A percentile compares a stretch with the other conserved stretches of the same genome.
These are phyloP conservation scores for Lycocorax pyrrhopterus DNA, from an alignment of 2,113 vertebrate genomes.

Conservation along the genomic window DNA sequence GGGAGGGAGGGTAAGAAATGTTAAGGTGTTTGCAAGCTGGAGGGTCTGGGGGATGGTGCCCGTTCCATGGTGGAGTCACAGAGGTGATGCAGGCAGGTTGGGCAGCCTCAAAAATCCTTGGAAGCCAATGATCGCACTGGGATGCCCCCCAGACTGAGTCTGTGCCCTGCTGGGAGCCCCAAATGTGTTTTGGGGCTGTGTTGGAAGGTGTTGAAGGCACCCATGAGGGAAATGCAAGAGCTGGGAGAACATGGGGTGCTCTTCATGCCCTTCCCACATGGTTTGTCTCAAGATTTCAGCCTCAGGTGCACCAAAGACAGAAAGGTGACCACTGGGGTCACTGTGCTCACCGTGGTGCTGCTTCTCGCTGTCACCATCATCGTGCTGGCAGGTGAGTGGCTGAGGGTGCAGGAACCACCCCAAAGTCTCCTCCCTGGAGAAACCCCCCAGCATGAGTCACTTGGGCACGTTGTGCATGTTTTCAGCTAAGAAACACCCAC, in stretches of 20 bases:
- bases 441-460: not conserved
- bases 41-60: not conserved
- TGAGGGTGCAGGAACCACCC: not conserved
- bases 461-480: fast-evolving
- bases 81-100: not conserved
- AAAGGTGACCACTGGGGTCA: not conserved
- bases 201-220: not conserved
- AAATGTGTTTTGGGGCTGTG: not conserved
- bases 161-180: not conserved
- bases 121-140: not conserved
- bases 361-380: not conserved
- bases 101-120: not conserved
- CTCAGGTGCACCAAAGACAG: not conserved
- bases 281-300: not conserved
- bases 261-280: fast-evolving
- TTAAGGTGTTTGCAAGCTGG: not conserved
- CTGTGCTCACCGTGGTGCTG: not conserved
- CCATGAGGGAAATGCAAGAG: not conserved
- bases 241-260: not conserved
- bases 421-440: not conserved
- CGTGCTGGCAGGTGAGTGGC: not conserved
- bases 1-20: too few relatives aligned
- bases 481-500: not conserved
- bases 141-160: not conserved
- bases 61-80: too few relatives aligned